A percentile compares a stretch with the other conserved stretches of the same genome.
Conservation (phyloP, 2,113 vertebrate genomes). For the Pachycephala philippinensis region DNA sequence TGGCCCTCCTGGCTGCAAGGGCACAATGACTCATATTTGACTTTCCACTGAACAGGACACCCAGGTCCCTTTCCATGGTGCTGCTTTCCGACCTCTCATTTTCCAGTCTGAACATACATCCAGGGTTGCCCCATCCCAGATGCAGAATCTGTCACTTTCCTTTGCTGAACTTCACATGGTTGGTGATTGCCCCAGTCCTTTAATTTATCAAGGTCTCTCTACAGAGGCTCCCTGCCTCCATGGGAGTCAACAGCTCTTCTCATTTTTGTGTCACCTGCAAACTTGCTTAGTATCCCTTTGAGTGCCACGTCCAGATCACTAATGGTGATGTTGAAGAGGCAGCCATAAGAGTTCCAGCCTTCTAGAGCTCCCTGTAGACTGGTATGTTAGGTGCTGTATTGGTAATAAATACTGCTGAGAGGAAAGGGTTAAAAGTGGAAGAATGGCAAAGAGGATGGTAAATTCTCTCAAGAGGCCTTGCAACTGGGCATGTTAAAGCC, state of each 20-base stretch:
- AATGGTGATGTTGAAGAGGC: not conserved
- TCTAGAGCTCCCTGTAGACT: not conserved
- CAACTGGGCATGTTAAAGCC: not conserved
- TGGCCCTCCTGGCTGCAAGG: not conserved
- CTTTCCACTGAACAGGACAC: accelerated
- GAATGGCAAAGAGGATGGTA: not conserved
- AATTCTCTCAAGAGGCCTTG: not conserved
- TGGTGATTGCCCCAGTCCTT: not conserved
- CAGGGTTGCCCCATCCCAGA: not conserved
- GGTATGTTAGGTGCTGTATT: not conserved
- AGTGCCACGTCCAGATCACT: accelerated
- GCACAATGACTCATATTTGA: too few species aligned
- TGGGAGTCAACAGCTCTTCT: not conserved
- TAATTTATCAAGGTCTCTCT: not conserved
- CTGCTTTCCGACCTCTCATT: not conserved
- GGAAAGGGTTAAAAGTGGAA: not conserved
- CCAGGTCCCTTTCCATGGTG: not conserved
- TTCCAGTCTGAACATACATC: not conserved
- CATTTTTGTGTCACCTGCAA: not conserved
- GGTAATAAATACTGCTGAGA: not conserved
- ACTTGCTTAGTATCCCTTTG: not conserved
- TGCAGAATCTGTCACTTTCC: not conserved
- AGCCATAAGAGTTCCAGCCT: not conserved
- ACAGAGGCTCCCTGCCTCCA: not conserved
- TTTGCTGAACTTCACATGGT: not conserved